Evolutionary conservation across 2,797 vertebrate genomes (phyloP), one percentile per base, ranked within the genome.

Genomic region (Notolabrus celidotus): DNA sequence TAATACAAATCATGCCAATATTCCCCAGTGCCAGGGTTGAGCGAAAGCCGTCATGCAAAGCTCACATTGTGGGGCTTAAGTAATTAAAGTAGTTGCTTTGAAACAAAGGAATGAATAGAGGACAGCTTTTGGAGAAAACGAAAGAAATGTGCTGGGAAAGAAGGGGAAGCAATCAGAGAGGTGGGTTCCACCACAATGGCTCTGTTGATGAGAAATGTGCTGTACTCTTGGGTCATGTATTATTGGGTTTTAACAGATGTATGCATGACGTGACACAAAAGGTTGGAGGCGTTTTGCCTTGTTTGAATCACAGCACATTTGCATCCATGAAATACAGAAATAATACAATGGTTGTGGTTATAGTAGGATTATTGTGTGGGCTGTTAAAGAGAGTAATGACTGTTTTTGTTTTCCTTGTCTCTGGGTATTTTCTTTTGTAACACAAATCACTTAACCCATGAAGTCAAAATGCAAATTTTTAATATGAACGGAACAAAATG

Each of bases 1-100:
- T 93, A 93, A 92, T 92, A 90, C 83, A 84, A 88, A 89, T 93
- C 85, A 91, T 75, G 54, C 67, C 50, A 68, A 76, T 81, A 85
- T 86, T 85, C 83, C 85, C 83, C 36, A 50, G 67, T 39, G 79
- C 78, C 73, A 47, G 74, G 73, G 71, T 52, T 82, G 89, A 87
- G 76, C 55, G 58, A 89, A 86, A 84, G 86, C 88, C 56, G 31
- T 80, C 83, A 84, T 74, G 88, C 88, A 81, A 82, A 83, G 82
- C 85, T 87, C 61, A 68, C 83, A 67, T 77, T 4, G 36, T 20
- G n/a, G 72, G 74, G 72, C 75, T 74, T 42, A 86, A 90, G 83
- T 88, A 91, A 90, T 92, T 91, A 92, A 89, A 88, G 74, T 33
- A 67, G 66, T 61, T 79, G 80, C 83, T 81, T 81, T 88, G 88